Percentiles rank a stretch among this genome's conserved stretches.
These are phyloP conservation scores for Gorsachius magnificus DNA, from an alignment of 2,797 vertebrate species.

Conservation along the genomic window DNA sequence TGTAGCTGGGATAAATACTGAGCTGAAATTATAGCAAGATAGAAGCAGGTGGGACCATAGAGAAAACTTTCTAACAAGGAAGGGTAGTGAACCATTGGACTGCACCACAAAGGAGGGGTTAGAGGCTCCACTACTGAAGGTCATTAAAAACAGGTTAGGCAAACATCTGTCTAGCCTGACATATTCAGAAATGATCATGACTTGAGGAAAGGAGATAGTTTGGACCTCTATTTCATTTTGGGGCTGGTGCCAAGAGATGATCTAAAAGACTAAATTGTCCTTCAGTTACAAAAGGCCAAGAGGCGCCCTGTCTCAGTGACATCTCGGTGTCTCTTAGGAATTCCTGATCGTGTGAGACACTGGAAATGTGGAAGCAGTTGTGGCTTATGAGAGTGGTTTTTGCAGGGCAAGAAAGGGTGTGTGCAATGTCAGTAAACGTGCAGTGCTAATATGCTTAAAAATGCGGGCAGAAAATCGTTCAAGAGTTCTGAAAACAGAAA, in stretches of 20 bases:
- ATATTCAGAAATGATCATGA: background rate
- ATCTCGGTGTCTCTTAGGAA: background rate
- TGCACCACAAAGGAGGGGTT: background rate
- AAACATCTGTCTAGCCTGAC: background rate
- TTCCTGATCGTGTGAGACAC: fast-evolving
- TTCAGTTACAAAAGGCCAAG: background rate
- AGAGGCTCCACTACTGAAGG: background rate
- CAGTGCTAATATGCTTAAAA: background rate
- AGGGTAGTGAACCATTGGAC: background rate
- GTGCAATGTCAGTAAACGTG: background rate
- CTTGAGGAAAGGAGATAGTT: background rate
- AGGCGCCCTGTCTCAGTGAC: background rate
- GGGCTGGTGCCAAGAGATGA: background rate
- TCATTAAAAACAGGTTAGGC: background rate
- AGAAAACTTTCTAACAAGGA: background rate
- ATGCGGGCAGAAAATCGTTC: background rate
- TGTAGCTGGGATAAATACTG: background rate
- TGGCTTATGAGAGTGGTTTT: background rate
- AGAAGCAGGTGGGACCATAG: background rate
- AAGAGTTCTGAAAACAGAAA: background rate
- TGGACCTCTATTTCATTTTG: background rate
- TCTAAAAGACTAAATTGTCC: background rate
- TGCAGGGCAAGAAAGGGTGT: fast-evolving
- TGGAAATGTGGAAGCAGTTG: background rate
- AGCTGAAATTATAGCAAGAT: background rate